phyloP scores from a whole-genome alignment of 2,797 vertebrate species.

The Clangula hyemalis region DNA sequence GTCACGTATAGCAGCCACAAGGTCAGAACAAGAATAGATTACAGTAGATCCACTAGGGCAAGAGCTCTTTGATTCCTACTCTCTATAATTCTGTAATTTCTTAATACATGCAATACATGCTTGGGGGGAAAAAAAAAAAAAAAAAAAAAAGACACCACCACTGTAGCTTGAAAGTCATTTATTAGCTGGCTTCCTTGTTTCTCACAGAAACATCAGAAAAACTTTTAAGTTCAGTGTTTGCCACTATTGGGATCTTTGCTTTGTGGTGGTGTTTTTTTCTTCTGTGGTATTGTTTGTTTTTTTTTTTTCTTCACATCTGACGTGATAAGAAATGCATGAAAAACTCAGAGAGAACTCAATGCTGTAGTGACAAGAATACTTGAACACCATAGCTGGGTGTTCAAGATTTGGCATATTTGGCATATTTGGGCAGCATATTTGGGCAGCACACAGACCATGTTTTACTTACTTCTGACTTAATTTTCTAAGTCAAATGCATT shows the following conservation, averaged over 20 bases:
- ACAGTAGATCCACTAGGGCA: background rate
- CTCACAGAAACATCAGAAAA: background rate
- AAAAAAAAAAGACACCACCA: background rate
- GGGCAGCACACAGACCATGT: background rate
- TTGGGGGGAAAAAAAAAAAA: background rate
- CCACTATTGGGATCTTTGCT: background rate
- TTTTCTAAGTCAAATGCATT: constrained; percentile 2
- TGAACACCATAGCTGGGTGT: background rate
- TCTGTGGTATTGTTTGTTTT: background rate
- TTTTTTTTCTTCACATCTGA: background rate
- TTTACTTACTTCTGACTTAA: background rate
- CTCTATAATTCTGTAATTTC: background rate
- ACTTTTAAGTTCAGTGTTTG: background rate
- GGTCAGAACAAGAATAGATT: background rate
- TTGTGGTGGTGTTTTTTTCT: background rate
- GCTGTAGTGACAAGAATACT: background rate
- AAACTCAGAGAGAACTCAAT: background rate
- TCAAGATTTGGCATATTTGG: too few relatives aligned
- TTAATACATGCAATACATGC: background rate
- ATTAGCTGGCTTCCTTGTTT: background rate
- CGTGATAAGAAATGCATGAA: background rate
- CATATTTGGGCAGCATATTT: background rate
- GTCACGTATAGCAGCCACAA: background rate
- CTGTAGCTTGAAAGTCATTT: background rate
- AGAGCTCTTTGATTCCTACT: background rate